Evolutionary conservation across 2,888 invertebrate species (phyloP).

Genomic region (Plagodis dolabraria): DNA sequence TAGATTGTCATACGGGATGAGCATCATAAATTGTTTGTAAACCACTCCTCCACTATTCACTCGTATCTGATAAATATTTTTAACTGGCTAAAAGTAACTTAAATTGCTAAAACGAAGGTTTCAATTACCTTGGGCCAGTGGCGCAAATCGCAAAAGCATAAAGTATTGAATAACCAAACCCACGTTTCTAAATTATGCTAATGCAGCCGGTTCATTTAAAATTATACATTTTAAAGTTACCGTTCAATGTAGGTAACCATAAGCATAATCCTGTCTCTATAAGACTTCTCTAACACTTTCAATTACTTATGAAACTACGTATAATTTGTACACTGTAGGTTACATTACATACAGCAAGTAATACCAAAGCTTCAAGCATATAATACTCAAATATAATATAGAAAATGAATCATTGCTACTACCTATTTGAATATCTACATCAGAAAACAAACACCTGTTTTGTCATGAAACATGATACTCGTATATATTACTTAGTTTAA

Average conservation of each 20-base stretch:
- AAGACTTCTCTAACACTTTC: conserved; percentile 6
- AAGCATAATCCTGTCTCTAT: conserved; percentile 5
- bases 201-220: conserved; percentile 33
- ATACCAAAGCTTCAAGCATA: no score
- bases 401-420: background rate
- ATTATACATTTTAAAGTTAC: conserved; percentile 32
- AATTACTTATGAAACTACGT: no score
- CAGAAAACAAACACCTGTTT: background rate
- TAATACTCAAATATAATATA: no score
- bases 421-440: conserved; percentile 7
- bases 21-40: conserved; percentile 1
- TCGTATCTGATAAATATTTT: conserved; percentile 12
- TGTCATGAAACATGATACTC: conserved; percentile 8
- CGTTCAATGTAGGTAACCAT: conserved; percentile 27
- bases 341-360: no score
- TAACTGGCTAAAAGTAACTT: conserved; percentile 12
- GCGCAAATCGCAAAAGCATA: conserved; percentile 32
- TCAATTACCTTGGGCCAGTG: conserved; percentile 28
- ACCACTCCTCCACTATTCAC: no score
- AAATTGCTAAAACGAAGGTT: conserved; percentile 22
- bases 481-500: no score
- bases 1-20: conserved; percentile 1
- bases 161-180: conserved; percentile 29
- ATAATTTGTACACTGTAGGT: no score
- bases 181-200: conserved; percentile 38